These are phyloP conservation scores for Lepidurus apus DNA, from an alignment of 1,140 invertebrate species.

Conservation along the genomic window DNA sequence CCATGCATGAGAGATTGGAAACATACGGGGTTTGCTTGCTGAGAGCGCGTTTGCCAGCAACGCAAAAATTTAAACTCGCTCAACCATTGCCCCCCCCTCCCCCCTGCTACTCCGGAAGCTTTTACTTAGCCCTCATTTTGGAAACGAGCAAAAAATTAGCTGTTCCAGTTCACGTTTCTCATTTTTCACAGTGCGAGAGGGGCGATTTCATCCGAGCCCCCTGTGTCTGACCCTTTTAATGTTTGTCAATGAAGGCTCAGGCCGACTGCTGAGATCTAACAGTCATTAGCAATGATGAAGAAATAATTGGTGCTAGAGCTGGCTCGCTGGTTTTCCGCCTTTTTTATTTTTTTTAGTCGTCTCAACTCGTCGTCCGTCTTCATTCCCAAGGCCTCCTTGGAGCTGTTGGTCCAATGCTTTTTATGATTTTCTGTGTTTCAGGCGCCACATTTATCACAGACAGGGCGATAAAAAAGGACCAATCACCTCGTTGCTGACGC, in stretches of 20 bases:
- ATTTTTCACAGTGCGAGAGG: background rate
- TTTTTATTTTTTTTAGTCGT: background rate
- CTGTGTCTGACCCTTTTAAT: background rate
- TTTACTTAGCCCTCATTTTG: background rate
- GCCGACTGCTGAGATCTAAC: background rate
- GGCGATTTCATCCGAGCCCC: background rate
- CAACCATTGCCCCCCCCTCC: background rate
- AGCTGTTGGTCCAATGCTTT: background rate
- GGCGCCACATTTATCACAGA: conserved; percentile 13
- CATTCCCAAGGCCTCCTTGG: background rate
- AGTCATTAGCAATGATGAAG: conserved; percentile 1
- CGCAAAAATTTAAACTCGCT: background rate
- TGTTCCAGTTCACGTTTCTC: background rate
- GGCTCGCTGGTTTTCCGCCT: background rate
- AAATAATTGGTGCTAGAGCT: background rate
- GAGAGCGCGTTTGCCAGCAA: background rate
- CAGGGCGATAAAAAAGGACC: conserved; percentile 8
- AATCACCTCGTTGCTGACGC: conserved; percentile 13
- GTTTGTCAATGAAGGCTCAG: conserved; percentile 8
- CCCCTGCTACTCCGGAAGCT: background rate
- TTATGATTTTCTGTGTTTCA: background rate
- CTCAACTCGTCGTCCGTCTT: conserved; percentile 8
- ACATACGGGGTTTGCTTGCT: background rate
- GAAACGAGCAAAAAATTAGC: background rate
- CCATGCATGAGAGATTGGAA: background rate